Percentiles rank a stretch among this genome's conserved stretches.
These are phyloP conservation scores for Pagrus major DNA, from an alignment of 2,113 vertebrate species.

Conservation along the genomic window DNA sequence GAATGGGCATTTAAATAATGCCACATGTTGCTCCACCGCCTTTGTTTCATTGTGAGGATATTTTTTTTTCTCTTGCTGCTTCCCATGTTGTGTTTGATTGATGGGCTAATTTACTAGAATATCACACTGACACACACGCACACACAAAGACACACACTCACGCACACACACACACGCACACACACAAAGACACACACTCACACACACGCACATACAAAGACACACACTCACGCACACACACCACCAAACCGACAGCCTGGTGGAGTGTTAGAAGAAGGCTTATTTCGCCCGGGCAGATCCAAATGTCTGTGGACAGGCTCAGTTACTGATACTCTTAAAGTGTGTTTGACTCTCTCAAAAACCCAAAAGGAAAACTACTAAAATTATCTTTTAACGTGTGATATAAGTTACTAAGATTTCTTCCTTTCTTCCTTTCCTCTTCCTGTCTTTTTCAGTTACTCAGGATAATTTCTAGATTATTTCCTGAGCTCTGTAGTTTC, in stretches of 20 bases:
- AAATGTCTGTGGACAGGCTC: slow-evolving; percentile 56
- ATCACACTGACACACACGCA: slow-evolving; percentile 67
- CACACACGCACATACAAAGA: slow-evolving; percentile 22
- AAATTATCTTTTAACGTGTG: slow-evolving; percentile 9
- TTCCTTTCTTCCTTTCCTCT: background rate
- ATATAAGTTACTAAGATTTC: slow-evolving; percentile 5
- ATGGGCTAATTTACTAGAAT: slow-evolving; percentile 86
- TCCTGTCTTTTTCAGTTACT: background rate
- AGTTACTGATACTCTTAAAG: slow-evolving; percentile 46
- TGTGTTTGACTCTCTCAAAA: slow-evolving; percentile 28
- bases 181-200: slow-evolving; percentile 54
- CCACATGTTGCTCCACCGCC: slow-evolving; percentile 79
- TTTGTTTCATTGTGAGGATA: slow-evolving; percentile 73
- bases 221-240: slow-evolving; percentile 35
- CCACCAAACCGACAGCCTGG: slow-evolving; percentile 2
- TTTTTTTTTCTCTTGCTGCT: slow-evolving; percentile 63
- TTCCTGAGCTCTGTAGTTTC: too few species aligned
- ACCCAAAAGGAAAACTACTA: slow-evolving; percentile 7
- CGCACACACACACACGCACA: slow-evolving; percentile 40
- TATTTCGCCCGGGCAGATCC: slow-evolving; percentile 43
- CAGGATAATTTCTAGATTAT: background rate
- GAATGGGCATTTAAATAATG: slow-evolving; percentile 82
- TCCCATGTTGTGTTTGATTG: slow-evolving; percentile 80
- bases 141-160: slow-evolving; percentile 28
- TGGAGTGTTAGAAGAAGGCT: slow-evolving; percentile 35